phyloP scores from a whole-genome alignment of 37 sponge, comb jelly and placozoan species.

The Chondrosia reniformis region DNA sequence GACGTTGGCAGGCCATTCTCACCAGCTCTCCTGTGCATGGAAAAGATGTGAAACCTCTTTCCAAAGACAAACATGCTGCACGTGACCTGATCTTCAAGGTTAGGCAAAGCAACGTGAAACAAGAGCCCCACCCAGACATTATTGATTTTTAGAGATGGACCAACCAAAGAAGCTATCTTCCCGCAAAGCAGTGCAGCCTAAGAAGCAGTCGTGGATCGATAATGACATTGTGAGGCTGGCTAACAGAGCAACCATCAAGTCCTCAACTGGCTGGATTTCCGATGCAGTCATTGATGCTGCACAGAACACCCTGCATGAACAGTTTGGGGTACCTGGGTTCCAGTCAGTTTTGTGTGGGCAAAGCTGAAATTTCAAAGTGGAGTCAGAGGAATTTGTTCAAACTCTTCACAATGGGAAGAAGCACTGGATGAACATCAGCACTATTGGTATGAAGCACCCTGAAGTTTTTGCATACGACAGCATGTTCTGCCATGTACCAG shows the following conservation, averaged over 20 bases:
- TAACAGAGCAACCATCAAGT: background rate
- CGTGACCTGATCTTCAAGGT: background rate
- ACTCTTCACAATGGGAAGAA: conserved; percentile 7
- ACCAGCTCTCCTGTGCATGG: background rate
- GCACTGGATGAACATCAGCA: conserved; percentile 26
- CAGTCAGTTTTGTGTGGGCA: background rate
- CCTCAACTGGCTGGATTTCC: conserved; percentile 15
- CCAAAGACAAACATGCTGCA: background rate
- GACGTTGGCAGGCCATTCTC: background rate
- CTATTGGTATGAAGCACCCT: conserved; percentile 12
- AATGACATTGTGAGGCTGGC: background rate
- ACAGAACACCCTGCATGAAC: conserved; percentile 19
- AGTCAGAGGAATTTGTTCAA: conserved; percentile 20
- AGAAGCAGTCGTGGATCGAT: conserved; percentile 9
- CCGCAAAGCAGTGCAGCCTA: background rate
- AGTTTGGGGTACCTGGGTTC: conserved; percentile 2
- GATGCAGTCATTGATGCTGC: conserved; percentile 2
- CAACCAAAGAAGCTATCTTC: background rate
- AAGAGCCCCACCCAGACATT: background rate
- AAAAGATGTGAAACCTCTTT: background rate
- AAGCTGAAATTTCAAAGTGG: background rate
- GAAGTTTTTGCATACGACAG: conserved; percentile 19
- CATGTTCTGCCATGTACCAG: background rate
- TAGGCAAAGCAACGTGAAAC: background rate
- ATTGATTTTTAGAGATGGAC: background rate